Conservation (phyloP, 2,797 vertebrate genomes). For the Sebastes vulpes region DNA sequence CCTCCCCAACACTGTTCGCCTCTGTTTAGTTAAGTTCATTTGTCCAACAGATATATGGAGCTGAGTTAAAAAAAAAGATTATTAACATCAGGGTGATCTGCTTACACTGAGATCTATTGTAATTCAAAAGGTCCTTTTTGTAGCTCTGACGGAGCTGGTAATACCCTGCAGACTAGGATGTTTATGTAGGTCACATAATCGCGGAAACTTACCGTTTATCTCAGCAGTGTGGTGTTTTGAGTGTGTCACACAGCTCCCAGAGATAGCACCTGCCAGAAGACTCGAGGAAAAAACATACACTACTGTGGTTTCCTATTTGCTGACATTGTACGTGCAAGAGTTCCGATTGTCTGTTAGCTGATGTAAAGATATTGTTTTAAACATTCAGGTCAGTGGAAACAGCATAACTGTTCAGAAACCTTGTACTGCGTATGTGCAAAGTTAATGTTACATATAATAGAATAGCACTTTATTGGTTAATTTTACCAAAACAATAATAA, state of each 20-base stretch:
- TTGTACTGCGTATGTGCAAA: not conserved
- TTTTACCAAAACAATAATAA: not conserved
- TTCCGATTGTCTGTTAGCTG: not conserved
- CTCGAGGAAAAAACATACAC: not conserved
- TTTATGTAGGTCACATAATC: conserved; percentile 51
- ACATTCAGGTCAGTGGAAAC: not conserved
- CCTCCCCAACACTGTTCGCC: not conserved
- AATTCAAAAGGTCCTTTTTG: not conserved
- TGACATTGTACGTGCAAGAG: not conserved
- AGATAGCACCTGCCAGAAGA: not conserved
- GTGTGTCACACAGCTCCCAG: not conserved
- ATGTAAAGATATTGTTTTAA: not conserved
- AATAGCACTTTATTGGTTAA: not conserved
- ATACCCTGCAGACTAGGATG: not conserved
- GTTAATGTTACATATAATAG: not conserved
- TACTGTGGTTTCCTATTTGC: conserved; percentile 31
- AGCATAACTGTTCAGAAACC: not conserved
- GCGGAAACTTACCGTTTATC: not conserved
- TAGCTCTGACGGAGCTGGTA: not conserved
- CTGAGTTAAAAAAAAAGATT: not conserved
- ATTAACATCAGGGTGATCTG: not conserved
- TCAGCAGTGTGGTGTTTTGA: not conserved
- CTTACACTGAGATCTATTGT: not conserved
- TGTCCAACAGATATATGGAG: not conserved
- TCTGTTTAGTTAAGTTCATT: not conserved